Evolutionary conservation across 2,113 vertebrate species (phyloP).

Genomic region (Podilymbus podiceps): DNA sequence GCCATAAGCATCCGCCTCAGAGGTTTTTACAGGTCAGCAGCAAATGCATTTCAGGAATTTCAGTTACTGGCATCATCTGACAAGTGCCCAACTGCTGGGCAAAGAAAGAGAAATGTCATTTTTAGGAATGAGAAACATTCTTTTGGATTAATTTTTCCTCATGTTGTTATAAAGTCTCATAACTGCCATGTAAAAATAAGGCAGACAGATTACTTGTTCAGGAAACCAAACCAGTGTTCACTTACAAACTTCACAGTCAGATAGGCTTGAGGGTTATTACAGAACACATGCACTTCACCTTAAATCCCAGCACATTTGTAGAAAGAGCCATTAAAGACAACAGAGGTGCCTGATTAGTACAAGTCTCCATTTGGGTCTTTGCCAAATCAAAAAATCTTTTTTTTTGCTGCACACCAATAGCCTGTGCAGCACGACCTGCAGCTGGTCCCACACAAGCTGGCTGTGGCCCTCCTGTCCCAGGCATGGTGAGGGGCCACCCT

Average conservation of each 20-base stretch:
- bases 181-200: not conserved
- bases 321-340: not conserved
- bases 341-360: not conserved
- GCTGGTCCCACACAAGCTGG: not conserved
- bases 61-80: not conserved
- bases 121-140: constrained; percentile 10
- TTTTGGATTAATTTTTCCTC: not conserved
- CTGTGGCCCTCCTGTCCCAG: too few species aligned
- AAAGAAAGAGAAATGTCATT: constrained; percentile 33
- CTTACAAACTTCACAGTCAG: not conserved
- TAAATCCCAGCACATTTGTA: not conserved
- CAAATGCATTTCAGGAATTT: not conserved
- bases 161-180: not conserved
- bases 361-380: accelerated
- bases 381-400: not conserved
- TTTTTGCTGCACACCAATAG: not conserved
- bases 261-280: not conserved
- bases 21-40: not conserved
- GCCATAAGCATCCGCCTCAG: not conserved
- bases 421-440: not conserved
- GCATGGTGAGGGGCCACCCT: not conserved
- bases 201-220: not conserved
- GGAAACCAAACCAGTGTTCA: not conserved
- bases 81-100: not conserved
- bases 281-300: not conserved